Evolutionary conservation across 2,888 invertebrate genomes (phyloP).

Genomic region (Iphiclides podalirius): DNA sequence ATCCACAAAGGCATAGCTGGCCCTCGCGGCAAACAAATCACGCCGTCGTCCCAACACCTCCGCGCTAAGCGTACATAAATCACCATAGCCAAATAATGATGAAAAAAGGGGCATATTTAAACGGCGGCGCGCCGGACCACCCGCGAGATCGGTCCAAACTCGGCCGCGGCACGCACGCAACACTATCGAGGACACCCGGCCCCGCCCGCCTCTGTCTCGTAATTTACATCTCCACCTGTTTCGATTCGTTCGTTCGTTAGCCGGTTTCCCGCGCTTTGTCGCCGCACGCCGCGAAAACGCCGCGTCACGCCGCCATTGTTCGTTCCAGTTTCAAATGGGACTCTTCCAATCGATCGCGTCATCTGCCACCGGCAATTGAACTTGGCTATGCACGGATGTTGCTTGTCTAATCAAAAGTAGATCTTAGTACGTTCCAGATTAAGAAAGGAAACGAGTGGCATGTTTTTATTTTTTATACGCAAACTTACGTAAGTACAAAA

Average conservation of each 20-base stretch:
- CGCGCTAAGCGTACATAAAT: constrained; percentile 72
- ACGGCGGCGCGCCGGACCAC: constrained; percentile 68
- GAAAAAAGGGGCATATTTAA: constrained; percentile 60
- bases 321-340: constrained; percentile 54
- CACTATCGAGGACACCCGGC: constrained; percentile 60
- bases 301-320: constrained; percentile 53
- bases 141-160: constrained; percentile 62
- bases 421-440: constrained; percentile 26
- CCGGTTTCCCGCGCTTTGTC: constrained; percentile 42
- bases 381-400: background rate
- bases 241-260: constrained; percentile 38
- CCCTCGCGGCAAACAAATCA: constrained; percentile 68
- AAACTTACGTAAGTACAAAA: no score
- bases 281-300: constrained; percentile 44
- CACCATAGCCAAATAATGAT: constrained; percentile 70
- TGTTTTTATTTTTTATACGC: background rate
- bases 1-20: no score
- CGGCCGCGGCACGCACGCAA: constrained; percentile 62
- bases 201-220: constrained; percentile 58
- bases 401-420: no score
- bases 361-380: constrained; percentile 48
- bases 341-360: constrained; percentile 60
- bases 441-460: constrained; percentile 19
- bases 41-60: constrained; percentile 68
- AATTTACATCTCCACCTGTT: constrained; percentile 63